Base-by-base conservation (phyloP, 2,113 vertebrate genomes). In the Rhynchomys soricoides region DNA sequence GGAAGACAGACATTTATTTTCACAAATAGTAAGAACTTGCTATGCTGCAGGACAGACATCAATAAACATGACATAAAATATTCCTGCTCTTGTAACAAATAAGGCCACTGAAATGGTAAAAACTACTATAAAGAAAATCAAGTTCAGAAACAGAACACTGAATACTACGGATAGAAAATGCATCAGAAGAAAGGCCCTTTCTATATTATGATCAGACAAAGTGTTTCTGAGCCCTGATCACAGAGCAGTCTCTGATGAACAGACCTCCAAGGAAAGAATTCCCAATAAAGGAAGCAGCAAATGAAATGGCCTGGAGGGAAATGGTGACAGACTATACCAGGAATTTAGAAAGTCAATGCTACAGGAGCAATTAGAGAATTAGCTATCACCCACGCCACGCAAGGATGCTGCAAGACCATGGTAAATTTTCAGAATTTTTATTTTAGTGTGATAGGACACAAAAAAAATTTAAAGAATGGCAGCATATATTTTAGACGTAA, bases 161-260 rank as follows among this genome's bases (percentile, higher is more conserved):
- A 92, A 16, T 55, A 92, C 17, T 59, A 79, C n/a, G 7, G 31
- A 73, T 10, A 3, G 77, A 16, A 94, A 78, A n/a, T 43, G 24
- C 57, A 45, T 83, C 82, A 55, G 34, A 87, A 90, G n/a, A 87
- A 87, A 90, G 50, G 37, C 31, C 95, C 21, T 94, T 85, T 91
- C 55, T 4, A 22, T 59, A 55, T 34, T 55, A 85, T 22, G 15
- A 88, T 86, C 52, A 57, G 29, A 97, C 40, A 92, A 90, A 92
- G 3, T 48, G 96, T 94, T 59, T 86, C 17, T 77, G 71, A 93
- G 40, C 82, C 40, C 52, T 89, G 26, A 79, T 62, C 45, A 21
- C 75, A 92, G 34, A n/a, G 90, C 59, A 89, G 50, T 24, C 19
- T 40, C 1, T 73, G 66, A 93, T 29, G 21, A 75, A 85, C 0